Evolutionary conservation across 2,113 vertebrate species (phyloP).

Genomic region (Oncorhynchus nerka): DNA sequence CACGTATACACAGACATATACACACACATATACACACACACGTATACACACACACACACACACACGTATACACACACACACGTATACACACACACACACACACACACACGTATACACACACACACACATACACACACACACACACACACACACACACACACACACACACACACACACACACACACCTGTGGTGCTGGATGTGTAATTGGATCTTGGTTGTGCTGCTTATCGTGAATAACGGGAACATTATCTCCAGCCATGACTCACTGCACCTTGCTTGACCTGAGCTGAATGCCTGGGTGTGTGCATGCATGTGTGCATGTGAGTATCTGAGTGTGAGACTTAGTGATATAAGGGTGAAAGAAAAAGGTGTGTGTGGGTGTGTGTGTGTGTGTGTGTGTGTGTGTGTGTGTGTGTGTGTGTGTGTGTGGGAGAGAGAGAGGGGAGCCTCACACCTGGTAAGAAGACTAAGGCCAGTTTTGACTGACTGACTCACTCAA

Average conservation of each 20-base stretch:
- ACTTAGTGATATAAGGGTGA: too few species aligned
- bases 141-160: too few species aligned
- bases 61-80: too few species aligned
- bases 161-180: too few species aligned
- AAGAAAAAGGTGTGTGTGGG: too few species aligned
- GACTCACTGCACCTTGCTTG: constrained; percentile 17
- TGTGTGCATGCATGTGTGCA: neutral
- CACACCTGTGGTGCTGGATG: constrained; percentile 2
- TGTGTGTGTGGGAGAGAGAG: neutral
- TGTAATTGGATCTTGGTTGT: constrained; percentile 30
- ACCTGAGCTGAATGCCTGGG: neutral
- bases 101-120: too few species aligned
- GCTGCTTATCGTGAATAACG: constrained; percentile 21
- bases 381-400: too few species aligned
- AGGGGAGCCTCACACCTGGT: constrained; percentile 1
- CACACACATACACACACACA: too few species aligned
- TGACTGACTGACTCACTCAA: constrained; percentile 27
- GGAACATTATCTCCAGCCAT: constrained; percentile 15
- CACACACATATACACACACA: too few species aligned
- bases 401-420: neutral
- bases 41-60: too few species aligned
- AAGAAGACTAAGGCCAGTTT: constrained; percentile 7
- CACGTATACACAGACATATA: too few species aligned
- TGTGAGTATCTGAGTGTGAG: constrained; percentile 10
- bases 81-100: too few species aligned